phyloP scores from a whole-genome alignment of 2,888 invertebrate genomes.

The Platycnemis pennipes region DNA sequence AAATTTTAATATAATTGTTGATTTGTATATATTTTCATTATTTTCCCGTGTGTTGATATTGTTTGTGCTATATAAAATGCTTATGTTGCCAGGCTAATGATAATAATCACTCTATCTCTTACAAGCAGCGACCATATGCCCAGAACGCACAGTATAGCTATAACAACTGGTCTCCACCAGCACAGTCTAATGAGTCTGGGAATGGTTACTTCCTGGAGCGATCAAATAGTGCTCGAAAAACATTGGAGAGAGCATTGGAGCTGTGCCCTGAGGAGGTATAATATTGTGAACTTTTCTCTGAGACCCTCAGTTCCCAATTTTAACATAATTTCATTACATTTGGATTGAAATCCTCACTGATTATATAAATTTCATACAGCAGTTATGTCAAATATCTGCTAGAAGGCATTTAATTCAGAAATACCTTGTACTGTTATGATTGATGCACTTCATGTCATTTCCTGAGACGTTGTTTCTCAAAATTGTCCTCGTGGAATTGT shows the following conservation, averaged over 20 bases:
- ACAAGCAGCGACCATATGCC: slow-evolving; percentile 80
- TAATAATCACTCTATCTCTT: slow-evolving; percentile 61
- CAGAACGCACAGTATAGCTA: slow-evolving; percentile 89
- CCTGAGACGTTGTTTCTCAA: too few relatives aligned
- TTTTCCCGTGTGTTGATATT: neutral
- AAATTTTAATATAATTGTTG: too few relatives aligned
- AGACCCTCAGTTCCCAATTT: neutral
- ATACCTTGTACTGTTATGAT: too few relatives aligned
- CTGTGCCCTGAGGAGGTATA: slow-evolving; percentile 86
- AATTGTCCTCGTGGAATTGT: too few relatives aligned
- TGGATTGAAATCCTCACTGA: too few relatives aligned
- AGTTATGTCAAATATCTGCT: too few relatives aligned
- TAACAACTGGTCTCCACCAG: slow-evolving; percentile 95
- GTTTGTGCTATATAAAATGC: neutral
- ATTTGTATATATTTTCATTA: slow-evolving; percentile 38
- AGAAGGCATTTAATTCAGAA: too few relatives aligned
- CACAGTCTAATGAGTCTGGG: slow-evolving; percentile 96
- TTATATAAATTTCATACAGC: too few relatives aligned
- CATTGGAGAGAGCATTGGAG: slow-evolving; percentile 89
- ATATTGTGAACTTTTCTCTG: neutral
- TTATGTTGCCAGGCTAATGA: neutral
- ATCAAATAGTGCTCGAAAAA: slow-evolving; percentile 95
- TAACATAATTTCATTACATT: too few relatives aligned
- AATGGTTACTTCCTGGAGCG: slow-evolving; percentile 97
- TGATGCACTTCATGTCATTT: too few relatives aligned